Evolutionary conservation across 2,797 vertebrate species (phyloP), one percentile per base, ranked within the genome.

Genomic region (Carduelis carduelis): DNA sequence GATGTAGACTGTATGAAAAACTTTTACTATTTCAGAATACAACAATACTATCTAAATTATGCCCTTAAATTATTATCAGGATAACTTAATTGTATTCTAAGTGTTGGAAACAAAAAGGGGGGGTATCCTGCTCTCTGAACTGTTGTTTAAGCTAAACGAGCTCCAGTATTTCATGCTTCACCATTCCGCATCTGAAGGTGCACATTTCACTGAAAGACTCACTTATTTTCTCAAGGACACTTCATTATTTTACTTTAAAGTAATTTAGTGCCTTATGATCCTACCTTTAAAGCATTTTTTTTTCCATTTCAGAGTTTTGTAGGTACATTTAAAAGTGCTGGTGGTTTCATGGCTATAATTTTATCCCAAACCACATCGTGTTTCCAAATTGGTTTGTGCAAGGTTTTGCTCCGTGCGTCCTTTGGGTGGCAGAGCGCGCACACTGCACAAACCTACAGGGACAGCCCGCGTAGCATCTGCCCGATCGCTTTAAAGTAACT

Each of bases 401-500:
- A 23, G 82, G 89, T 89, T 97, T 89, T 97, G 74, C 97, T 87
- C 64, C 19, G 7, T 3, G 43, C 59, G 21, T 93, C 98, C 97
- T 97, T 96, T 89, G 96, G 97, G 97, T 90, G 96, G 98, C 97
- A 97, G 97, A 96, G 95, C 84, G 71, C 74, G 68, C 95, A 60
- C 68, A 28, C 39, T 13, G 60, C 76, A 47, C 53, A 3, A 11
- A 37, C 3, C 47, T 9, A 0, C 47, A 26, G 35, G 32, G 52
- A 34, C 49, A 19, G 27, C 37, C 21, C 24, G 16, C 3, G 14
- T 0, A 55, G 47, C 66, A 22, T 72, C 87, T 57, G 39, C 81
- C 74, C 4, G 30, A 2, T 68, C 3, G 44, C 56, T 66, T 72
- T 22, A 11, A 10, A 53, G 65, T 14, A 65, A 87, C 68, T 65